Conservation (phyloP, 2,113 vertebrate genomes). For the Etheostoma spectabile region DNA sequence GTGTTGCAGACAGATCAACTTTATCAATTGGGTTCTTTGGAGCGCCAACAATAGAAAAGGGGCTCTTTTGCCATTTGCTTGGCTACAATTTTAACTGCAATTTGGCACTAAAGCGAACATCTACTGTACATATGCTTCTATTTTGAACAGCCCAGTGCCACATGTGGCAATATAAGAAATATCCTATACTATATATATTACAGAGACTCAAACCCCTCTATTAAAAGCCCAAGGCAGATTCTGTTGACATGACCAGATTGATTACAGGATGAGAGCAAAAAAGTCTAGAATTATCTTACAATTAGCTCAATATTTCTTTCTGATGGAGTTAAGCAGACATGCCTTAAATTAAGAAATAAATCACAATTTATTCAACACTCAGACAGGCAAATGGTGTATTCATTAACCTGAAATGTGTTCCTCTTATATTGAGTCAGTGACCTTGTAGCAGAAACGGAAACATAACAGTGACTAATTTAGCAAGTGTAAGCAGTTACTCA, state of each 20-base stretch:
- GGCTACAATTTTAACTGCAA: neutral
- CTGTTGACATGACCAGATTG: constrained; percentile 14
- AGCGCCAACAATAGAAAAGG: neutral
- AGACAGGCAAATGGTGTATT: neutral
- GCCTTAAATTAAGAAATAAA: neutral
- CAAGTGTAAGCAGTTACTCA: neutral
- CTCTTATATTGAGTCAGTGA: neutral
- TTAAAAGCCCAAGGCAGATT: constrained; percentile 11
- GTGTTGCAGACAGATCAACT: neutral
- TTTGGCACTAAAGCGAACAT: neutral
- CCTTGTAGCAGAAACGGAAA: too few relatives aligned
- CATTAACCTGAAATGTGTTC: neutral
- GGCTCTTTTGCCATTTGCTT: neutral
- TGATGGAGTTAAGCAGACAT: neutral
- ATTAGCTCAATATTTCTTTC: neutral
- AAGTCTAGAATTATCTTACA: neutral
- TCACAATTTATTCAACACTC: neutral
- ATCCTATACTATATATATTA: neutral
- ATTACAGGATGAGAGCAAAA: constrained; percentile 7
- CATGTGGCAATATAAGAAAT: neutral
- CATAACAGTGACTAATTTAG: neutral
- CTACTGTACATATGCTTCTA: constrained; percentile 6
- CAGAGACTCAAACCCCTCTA: constrained; percentile 23
- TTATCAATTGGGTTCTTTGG: neutral
- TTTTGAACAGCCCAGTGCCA: constrained; percentile 15